Evolutionary conservation across 2,797 vertebrate genomes (phyloP), one percentile per base, ranked within the genome.

Genomic region (Aplochiton taeniatus): DNA sequence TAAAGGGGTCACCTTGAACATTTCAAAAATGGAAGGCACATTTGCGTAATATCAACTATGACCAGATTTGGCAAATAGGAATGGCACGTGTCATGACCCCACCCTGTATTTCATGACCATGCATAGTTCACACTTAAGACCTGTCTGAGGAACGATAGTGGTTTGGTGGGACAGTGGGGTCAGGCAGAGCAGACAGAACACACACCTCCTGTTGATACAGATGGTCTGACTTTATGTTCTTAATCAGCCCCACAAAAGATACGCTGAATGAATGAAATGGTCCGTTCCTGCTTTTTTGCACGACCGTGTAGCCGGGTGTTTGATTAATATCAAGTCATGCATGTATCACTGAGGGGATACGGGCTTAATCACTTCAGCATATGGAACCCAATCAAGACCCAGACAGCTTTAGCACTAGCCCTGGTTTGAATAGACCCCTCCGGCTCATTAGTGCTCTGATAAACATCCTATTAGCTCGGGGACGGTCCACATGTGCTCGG

Each of bases 191-290:
- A 67, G 63, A 65, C 61, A n/a, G 57, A 52, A 53, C 58, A 53
- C 58, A 65, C 44, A 48, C 54, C 44, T 55, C 16, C 88, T 94
- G 91, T 95, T 94, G 91, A 91, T 88, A 94, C 93, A 95, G 93
- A 94, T 94, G 93, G 91, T 83, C 79, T 78, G 79, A 86, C 86
- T 93, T 91, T 93, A 90, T 93, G 94, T 94, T 93, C 91, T 77
- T 90, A 93, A 89, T 84, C 74, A 65, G 48, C 54, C 17, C 31
- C 19, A 11, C 17, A 66, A 66, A 73, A 84, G 87, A 89, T 11
- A 88, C 47, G 44, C 31, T 53, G 47, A 52, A 44, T 65, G 47
- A 43, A 16, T 58, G 45, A 48, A 59, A 31, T 2, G 31, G 31
- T 31, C 31, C 31, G 6, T 31, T 31, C 31, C 31, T 31, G 2